Evolutionary conservation across 2,888 invertebrate genomes (phyloP).

Genomic region (Xanthorhoe spadicearia): DNA sequence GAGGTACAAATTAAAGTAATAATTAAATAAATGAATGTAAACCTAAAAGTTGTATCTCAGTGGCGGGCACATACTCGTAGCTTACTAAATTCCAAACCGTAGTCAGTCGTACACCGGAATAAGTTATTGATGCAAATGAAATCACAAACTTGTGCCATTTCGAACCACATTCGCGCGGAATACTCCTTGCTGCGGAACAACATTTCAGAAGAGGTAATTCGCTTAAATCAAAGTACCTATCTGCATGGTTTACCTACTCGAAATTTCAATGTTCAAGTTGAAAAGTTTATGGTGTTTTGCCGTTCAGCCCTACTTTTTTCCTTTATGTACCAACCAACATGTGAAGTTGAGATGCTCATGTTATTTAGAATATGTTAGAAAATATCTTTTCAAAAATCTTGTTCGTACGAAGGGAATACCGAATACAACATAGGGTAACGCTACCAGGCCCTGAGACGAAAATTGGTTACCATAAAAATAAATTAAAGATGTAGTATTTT

Average conservation of each 20-base stretch:
- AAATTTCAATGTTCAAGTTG: conserved; percentile 21
- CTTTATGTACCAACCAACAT: neutral
- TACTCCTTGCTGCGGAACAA: conserved; percentile 21
- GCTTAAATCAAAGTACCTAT: conserved; percentile 23
- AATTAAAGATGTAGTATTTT: conserved; percentile 29
- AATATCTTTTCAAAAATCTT: neutral
- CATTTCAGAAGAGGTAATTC: conserved; percentile 20
- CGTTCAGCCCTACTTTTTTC: conserved; percentile 6
- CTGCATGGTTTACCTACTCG: conserved; percentile 10
- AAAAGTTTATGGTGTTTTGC: conserved; percentile 18
- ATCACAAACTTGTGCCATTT: conserved; percentile 29
- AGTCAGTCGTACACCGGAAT: conserved; percentile 11
- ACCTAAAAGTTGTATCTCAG: neutral
- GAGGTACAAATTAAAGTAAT: neutral
- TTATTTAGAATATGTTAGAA: neutral
- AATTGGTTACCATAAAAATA: conserved; percentile 13
- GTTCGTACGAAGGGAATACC: neutral
- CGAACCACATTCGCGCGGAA: conserved; percentile 25
- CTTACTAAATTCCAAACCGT: conserved; percentile 10
- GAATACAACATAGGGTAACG: conserved; percentile 3
- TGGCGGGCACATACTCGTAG: neutral
- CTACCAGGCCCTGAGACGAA: neutral
- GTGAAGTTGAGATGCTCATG: conserved; percentile 1
- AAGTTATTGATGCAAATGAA: conserved; percentile 34
- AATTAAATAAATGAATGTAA: neutral